phyloP scores from a whole-genome alignment of 2,113 vertebrate genomes.

The Fregetta grallaria region DNA sequence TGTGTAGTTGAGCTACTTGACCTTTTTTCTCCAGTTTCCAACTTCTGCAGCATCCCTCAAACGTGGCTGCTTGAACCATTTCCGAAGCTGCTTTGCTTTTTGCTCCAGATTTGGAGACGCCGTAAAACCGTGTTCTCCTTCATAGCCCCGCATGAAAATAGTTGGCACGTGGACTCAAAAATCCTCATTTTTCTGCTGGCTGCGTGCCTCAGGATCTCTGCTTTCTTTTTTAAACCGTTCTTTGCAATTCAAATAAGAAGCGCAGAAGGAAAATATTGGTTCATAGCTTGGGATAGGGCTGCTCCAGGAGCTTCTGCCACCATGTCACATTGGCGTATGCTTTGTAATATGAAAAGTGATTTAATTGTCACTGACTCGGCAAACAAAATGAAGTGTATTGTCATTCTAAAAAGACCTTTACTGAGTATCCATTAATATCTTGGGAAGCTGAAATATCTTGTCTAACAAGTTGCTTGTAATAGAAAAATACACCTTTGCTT shows the following conservation, averaged over 20 bases:
- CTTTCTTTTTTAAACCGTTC: background rate
- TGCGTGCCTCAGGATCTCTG: background rate
- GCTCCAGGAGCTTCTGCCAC: background rate
- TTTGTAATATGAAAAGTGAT: background rate
- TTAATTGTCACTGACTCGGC: background rate
- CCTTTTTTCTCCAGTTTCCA: background rate
- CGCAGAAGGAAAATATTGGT: background rate
- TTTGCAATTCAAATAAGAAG: conserved; percentile 5
- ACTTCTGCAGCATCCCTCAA: background rate
- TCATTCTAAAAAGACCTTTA: background rate
- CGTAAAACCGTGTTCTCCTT: background rate
- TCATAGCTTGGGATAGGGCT: background rate
- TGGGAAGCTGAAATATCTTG: background rate
- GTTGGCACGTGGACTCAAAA: background rate
- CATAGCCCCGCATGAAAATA: background rate
- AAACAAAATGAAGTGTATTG: background rate
- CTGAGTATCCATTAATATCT: background rate
- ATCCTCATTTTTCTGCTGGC: background rate
- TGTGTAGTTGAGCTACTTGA: background rate
- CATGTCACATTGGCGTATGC: background rate
- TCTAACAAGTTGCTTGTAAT: background rate
- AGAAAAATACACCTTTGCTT: background rate
- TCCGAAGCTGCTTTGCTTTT: background rate
- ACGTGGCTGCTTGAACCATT: background rate
- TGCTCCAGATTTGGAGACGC: background rate